Base-by-base conservation (phyloP, 2,888 invertebrate genomes). In the Steinernema carpocapsae region DNA sequence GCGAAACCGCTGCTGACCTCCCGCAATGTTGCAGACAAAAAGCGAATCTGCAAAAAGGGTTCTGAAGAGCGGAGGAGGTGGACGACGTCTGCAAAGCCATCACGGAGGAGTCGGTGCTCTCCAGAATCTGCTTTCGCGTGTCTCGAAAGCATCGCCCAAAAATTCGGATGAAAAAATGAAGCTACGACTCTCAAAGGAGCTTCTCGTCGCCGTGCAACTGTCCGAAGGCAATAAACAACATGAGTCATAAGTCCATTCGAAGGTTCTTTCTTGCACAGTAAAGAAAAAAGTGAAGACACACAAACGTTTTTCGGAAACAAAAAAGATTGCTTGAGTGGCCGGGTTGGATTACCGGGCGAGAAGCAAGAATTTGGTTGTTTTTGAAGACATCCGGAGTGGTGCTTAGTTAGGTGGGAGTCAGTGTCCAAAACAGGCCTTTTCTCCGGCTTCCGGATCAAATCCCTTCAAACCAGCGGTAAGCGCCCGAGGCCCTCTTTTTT, bases 151-250 rank as follows among this genome's bases (percentile, higher is more conserved):
- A 32, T 64, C 32, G 64, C 6, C n/a, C 17, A 48, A 64, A 32
- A 32, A 32, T 64, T 64, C 64, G 64, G 64, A 64, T 64, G 64
- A 64, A 64, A 64, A 64, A 64, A 64, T 37, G 64, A 26, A 64
- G 17, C 64, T 64, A 7, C 29, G 32, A 12, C 37, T 64, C 32
- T 64, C 64, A 32, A 64, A 64, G 29, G 32, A 32, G 14, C 48
- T 17, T 14, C 10, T 37, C 37, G 37, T 37, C 37, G 3, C 37
- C 37, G 37, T 37, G 10, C 37, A 37, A 48, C 48, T 64, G 32
- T 6, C 64, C 32, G 64, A 64, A 26, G 1, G 32, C 64, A 56
- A 64, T 32, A 29, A 64, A 64, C 64, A 64, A 64, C 64, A 64
- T 64, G 64, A 64, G 32, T 64, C 64, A 64, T 2, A 37, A 37